These are phyloP conservation scores for Hyalella azteca DNA, from an alignment of 2,888 invertebrate genomes.

Conservation along the genomic window DNA sequence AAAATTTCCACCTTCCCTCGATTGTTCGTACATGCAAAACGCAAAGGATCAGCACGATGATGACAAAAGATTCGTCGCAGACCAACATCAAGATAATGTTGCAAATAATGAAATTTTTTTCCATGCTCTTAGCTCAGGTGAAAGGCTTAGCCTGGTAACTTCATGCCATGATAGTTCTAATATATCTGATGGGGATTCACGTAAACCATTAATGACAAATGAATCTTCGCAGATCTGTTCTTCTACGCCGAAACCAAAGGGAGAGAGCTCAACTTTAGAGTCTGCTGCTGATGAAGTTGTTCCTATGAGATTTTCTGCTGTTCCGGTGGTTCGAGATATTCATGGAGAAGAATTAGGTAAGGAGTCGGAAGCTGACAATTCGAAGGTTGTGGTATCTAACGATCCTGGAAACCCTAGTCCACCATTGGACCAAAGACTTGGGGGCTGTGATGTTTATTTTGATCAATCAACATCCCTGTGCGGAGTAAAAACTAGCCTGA, in stretches of 20 bases:
- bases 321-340: neutral
- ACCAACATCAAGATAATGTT: too few species aligned
- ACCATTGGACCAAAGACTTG: neutral
- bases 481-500: too few species aligned
- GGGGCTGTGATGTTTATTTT: too few species aligned
- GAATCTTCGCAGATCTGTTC: slow-evolving; percentile 10
- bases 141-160: too few species aligned
- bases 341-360: slow-evolving; percentile 10
- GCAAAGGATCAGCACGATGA: too few species aligned
- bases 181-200: neutral
- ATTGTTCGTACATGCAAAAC: too few species aligned
- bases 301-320: neutral
- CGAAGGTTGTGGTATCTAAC: neutral
- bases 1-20: too few species aligned
- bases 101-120: too few species aligned
- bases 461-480: too few species aligned
- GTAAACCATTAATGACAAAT: neutral
- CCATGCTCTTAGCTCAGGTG: too few species aligned
- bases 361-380: neutral
- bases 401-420: neutral
- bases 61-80: too few species aligned
- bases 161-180: too few species aligned
- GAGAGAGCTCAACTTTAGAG: neutral
- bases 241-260: neutral
- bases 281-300: neutral